These are phyloP conservation scores for Limnephilus rhombicus DNA, from an alignment of 2,888 invertebrate genomes.

Conservation along the genomic window DNA sequence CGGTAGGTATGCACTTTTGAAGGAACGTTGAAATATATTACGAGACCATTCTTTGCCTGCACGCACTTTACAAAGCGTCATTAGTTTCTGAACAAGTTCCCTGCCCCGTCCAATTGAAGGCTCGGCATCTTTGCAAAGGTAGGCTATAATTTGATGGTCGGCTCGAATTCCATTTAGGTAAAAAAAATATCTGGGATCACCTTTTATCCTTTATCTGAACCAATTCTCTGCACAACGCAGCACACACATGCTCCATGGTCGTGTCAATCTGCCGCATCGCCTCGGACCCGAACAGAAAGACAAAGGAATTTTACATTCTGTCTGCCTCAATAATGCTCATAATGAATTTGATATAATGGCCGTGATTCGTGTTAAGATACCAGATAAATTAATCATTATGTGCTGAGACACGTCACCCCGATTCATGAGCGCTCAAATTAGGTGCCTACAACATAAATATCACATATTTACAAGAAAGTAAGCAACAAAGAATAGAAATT, in stretches of 20 bases:
- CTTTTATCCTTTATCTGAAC: constrained; percentile 44
- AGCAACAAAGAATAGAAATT: no score
- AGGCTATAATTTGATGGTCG: constrained; percentile 49
- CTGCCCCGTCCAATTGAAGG: constrained; percentile 21
- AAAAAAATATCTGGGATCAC: constrained; percentile 41
- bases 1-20: background rate
- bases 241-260: background rate
- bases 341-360: background rate
- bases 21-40: constrained; percentile 13
- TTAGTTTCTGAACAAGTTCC: constrained; percentile 31
- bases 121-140: constrained; percentile 45
- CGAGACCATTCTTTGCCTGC: background rate
- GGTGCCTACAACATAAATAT: no score
- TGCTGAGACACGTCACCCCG: no score
- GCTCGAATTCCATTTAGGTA: constrained; percentile 51
- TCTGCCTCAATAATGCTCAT: background rate
- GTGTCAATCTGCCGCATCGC: background rate
- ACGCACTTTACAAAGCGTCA: constrained; percentile 34
- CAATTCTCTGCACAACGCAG: constrained; percentile 22
- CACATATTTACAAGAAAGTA: no score
- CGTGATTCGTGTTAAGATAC: background rate
- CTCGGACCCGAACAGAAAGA: background rate
- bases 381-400: background rate
- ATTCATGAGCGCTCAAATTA: no score
- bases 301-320: background rate